A percentile compares a stretch with the other conserved stretches of the same genome.
Conservation (phyloP, 1,140 invertebrate genomes). For the Oncopodura yosiiana region DNA sequence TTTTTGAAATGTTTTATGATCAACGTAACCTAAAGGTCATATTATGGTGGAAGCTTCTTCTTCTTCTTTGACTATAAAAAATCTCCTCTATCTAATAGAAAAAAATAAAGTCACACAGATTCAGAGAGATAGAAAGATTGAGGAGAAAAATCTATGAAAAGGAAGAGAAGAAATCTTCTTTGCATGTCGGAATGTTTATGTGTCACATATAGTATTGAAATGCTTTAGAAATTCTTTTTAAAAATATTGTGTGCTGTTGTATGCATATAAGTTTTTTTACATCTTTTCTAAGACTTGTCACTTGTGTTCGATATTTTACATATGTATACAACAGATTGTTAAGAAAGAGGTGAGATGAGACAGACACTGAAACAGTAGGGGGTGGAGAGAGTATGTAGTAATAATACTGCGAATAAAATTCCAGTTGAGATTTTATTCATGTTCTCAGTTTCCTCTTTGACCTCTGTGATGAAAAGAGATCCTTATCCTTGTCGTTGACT, state of each 20-base stretch:
- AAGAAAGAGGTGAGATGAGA: not conserved
- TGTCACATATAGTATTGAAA: not conserved
- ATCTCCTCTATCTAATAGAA: no score
- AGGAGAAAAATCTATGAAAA: not conserved
- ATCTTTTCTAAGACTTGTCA: not conserved
- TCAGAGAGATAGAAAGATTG: constrained; percentile 7
- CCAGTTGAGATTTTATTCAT: constrained; percentile 10
- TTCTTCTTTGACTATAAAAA: no score
- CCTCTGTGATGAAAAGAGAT: constrained; percentile 22
- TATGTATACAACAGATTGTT: not conserved
- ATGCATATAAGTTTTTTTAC: not conserved
- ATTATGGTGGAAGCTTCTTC: no score
- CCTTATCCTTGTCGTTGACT: constrained; percentile 14
- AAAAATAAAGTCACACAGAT: no score
- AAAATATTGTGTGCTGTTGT: not conserved
- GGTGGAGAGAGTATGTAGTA: no score
- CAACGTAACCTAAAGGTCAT: constrained; percentile 23
- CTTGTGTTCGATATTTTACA: not conserved
- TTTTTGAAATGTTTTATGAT: constrained; percentile 16
- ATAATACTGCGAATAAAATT: constrained; percentile 21
- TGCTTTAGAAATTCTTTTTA: not conserved
- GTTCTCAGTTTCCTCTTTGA: not conserved
- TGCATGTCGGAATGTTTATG: constrained; percentile 18
- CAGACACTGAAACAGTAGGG: constrained; percentile 6
- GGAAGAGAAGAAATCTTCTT: constrained; percentile 4